These are phyloP conservation scores for Hydrotaea cyrtoneurina DNA, from an alignment of 2,888 invertebrate species.

Conservation along the genomic window DNA sequence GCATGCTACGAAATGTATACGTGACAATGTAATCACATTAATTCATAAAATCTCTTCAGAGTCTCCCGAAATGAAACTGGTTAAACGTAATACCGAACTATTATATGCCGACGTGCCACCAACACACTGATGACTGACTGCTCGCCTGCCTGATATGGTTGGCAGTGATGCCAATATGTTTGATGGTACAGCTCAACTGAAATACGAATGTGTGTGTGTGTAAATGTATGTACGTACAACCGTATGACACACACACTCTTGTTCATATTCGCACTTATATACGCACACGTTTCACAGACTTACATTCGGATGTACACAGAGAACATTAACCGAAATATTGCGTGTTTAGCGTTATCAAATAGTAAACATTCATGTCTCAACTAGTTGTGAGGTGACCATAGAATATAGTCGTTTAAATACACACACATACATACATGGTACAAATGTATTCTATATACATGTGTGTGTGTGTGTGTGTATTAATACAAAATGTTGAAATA, in stretches of 20 bases:
- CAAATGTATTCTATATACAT: too few species aligned
- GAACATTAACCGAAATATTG: slow-evolving; percentile 41
- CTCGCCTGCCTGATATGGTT: background rate
- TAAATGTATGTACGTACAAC: too few species aligned
- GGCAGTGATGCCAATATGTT: background rate
- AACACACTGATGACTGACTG: slow-evolving; percentile 16
- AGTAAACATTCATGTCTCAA: slow-evolving; percentile 7
- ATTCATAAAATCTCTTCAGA: slow-evolving; percentile 59
- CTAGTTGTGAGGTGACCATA: slow-evolving; percentile 1
- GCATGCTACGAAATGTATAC: background rate
- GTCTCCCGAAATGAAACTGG: slow-evolving; percentile 31
- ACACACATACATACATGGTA: too few species aligned
- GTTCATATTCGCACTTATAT: background rate
- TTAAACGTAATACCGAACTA: slow-evolving; percentile 51
- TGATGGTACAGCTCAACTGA: background rate
- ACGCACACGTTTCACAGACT: background rate
- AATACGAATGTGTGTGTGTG: too few species aligned
- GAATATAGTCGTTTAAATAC: background rate
- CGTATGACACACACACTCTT: too few species aligned
- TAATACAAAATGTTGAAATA: too few species aligned
- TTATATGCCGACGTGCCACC: slow-evolving; percentile 47
- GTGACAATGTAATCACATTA: slow-evolving; percentile 47
- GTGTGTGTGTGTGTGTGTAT: too few species aligned
- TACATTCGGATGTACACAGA: background rate
- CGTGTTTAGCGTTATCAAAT: slow-evolving; percentile 53